Conservation (phyloP, 2,113 vertebrate genomes). For the Cygnus buccinator region DNA sequence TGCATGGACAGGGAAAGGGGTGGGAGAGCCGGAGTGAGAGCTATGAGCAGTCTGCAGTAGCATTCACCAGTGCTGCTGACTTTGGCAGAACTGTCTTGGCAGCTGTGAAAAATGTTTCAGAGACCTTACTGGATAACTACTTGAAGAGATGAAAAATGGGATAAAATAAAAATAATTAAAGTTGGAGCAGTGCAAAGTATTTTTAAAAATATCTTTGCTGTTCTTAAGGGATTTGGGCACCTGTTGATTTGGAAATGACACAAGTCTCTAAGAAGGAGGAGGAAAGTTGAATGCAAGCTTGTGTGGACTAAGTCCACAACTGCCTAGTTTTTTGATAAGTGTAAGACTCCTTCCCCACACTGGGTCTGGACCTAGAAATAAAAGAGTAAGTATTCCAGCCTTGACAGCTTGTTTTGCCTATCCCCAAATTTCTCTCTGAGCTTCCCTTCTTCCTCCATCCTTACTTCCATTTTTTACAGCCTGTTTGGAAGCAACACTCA, state of each 20-base stretch:
- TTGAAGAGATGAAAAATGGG: background rate
- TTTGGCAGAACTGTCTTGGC: background rate
- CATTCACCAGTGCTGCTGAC: background rate
- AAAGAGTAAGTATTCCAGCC: background rate
- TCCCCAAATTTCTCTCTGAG: background rate
- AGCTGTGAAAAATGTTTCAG: background rate
- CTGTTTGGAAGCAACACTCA: background rate
- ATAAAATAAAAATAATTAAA: conserved; percentile 5
- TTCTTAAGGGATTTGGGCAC: background rate
- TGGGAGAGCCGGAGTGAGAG: background rate
- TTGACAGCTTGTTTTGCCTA: background rate
- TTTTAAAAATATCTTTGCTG: background rate
- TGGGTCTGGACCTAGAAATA: background rate
- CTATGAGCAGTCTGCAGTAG: background rate
- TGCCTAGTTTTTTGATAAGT: background rate
- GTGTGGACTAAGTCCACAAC: background rate
- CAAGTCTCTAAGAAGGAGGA: background rate
- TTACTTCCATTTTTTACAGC: background rate
- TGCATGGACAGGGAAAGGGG: background rate
- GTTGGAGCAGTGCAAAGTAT: background rate
- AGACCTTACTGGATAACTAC: background rate
- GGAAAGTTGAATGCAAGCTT: background rate
- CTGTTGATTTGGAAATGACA: background rate
- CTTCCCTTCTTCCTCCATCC: background rate
- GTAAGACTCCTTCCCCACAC: background rate